Evolutionary conservation across 2,888 invertebrate genomes (phyloP), one percentile per base, ranked within the genome.

Genomic region (Pedicia rivosa): DNA sequence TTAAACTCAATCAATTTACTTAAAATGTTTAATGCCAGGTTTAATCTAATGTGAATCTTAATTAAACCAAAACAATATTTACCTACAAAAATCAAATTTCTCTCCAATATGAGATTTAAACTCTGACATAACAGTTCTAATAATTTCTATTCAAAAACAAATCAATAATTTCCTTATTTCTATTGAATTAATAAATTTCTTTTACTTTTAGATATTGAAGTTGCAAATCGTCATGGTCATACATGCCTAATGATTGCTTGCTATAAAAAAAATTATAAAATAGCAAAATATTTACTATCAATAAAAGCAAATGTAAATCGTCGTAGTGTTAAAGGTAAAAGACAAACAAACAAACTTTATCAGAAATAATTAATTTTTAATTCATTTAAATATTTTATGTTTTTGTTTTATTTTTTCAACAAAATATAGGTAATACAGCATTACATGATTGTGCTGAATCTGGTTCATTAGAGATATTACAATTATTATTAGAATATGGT

Each of bases 211-310:
- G 91, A 95, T 63, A 83, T 95, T 56, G 94, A 95, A 67, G 80
- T 92, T 55, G 88, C 92, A 15, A 97, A 97, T 59, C 72, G 88
- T 43, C 88, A 90, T 57, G 90, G 88, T 2, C 95, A 97, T 65
- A 95, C 95, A 10, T 94, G 94, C 55, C 68, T 97, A 22, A 97
- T 97, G 95, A 97, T 97, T 43, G 88, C 94, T 32, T 94, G 92
- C 62, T 95, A 90, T 64, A 91, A 92, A 59, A 88, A 91, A 37
- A 92, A 95, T 64, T 75, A 78, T 46, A 72, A 76, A 53, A 92
- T 95, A 55, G 91, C 90, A 36, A 80, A 81, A 53, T 94, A 82
- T 64, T 69, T 95, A 38, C 68, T 95, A 8, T 72, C 78, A 12
- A 64, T 86, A 31, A 83, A 83, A 50, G 94, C 92, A 2, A 80